Conservation (phyloP, 1,140 invertebrate genomes). For the Magallana ariakensis region DNA sequence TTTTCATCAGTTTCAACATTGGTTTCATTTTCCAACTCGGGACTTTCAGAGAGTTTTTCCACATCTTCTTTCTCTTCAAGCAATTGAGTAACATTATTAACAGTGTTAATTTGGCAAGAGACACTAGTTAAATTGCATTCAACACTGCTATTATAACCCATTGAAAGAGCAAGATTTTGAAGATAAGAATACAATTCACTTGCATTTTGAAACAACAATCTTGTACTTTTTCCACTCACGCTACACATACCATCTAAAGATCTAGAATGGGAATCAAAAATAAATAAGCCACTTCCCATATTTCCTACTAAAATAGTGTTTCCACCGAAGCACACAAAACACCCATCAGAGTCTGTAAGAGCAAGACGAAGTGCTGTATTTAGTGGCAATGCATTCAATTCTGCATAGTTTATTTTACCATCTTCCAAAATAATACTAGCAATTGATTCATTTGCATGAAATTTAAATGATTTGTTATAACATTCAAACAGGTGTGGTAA, state of each 20-base stretch:
- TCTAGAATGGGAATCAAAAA: constrained; percentile 45
- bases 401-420: background rate
- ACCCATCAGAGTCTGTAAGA: constrained; percentile 13
- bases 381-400: constrained; percentile 35
- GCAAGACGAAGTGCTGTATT: constrained; percentile 26
- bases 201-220: background rate
- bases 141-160: background rate
- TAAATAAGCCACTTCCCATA: background rate
- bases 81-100: no score
- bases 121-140: constrained; percentile 21
- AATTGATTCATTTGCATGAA: constrained; percentile 19
- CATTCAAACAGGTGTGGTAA: constrained; percentile 17
- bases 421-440: background rate
- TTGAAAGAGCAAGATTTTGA: background rate
- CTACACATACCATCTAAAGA: background rate
- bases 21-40: background rate
- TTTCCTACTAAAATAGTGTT: background rate
- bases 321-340: constrained; percentile 42
- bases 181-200: constrained; percentile 19
- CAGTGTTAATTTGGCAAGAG: background rate
- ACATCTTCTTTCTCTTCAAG: no score
- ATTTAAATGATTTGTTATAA: background rate
- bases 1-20: background rate
- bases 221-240: background rate
- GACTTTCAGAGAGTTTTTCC: no score